phyloP scores from a whole-genome alignment of 1,140 invertebrate genomes.

The Leguminivora glycinivorella region DNA sequence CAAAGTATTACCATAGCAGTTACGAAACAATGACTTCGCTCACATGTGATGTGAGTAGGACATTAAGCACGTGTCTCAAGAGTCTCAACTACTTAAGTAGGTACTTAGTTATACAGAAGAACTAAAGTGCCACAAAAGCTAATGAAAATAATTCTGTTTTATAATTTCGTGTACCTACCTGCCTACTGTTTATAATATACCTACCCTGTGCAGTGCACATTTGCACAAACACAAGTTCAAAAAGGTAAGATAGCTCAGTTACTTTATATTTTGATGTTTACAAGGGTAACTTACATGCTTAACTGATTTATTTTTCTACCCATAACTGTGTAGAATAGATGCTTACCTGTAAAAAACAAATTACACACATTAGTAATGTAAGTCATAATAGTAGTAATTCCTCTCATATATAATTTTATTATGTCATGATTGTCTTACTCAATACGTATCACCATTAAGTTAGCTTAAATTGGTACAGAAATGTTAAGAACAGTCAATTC shows the following conservation, averaged over 20 bases:
- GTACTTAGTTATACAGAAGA: too few relatives aligned
- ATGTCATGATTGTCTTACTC: conserved; percentile 19
- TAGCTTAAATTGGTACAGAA: background rate
- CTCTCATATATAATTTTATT: background rate
- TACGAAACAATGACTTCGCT: background rate
- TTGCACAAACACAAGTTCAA: too few relatives aligned
- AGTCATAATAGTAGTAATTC: background rate
- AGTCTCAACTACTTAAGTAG: too few relatives aligned
- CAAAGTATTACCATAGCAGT: background rate
- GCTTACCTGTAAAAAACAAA: conserved; percentile 22
- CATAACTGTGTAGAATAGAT: background rate
- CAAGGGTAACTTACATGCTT: too few relatives aligned
- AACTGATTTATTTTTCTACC: background rate
- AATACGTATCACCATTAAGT: conserved; percentile 18
- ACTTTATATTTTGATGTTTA: too few relatives aligned
- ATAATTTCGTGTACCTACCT: too few relatives aligned
- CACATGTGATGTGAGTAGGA: background rate
- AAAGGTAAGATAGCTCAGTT: too few relatives aligned
- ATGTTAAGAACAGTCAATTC: conserved; percentile 2
- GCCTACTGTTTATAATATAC: too few relatives aligned
- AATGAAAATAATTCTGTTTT: too few relatives aligned
- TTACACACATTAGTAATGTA: conserved; percentile 11
- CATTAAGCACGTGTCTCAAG: too few relatives aligned
- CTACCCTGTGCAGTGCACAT: too few relatives aligned
- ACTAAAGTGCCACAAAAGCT: too few relatives aligned